phyloP scores from a whole-genome alignment of 2,888 invertebrate species.

The Caenorhabditis afra region DNA sequence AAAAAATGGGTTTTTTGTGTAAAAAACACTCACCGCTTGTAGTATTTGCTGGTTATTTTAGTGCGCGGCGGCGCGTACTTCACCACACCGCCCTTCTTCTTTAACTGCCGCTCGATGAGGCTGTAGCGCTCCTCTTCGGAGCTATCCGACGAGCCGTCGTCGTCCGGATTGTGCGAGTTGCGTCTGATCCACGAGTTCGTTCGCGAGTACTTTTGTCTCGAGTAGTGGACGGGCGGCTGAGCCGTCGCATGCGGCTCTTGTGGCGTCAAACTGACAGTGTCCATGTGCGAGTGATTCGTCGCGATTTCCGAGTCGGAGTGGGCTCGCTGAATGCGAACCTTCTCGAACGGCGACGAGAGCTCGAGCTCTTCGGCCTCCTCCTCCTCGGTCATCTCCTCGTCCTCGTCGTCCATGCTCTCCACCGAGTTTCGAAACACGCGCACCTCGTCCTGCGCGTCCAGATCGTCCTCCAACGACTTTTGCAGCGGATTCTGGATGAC shows the following conservation, averaged over 20 bases:
- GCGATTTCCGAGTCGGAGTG: slow-evolving; percentile 50
- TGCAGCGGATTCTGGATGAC: slow-evolving; percentile 23
- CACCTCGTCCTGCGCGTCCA: slow-evolving; percentile 60
- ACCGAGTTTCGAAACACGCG: slow-evolving; percentile 57
- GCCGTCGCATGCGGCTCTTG: slow-evolving; percentile 1
- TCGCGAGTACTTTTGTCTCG: slow-evolving; percentile 29
- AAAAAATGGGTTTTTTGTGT: neutral
- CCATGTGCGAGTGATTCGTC: neutral
- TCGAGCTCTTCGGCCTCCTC: slow-evolving; percentile 40
- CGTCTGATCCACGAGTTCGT: slow-evolving; percentile 41
- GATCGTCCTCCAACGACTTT: slow-evolving; percentile 58
- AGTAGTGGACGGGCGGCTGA: neutral
- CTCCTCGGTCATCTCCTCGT: slow-evolving; percentile 42
- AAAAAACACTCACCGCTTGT: slow-evolving; percentile 42
- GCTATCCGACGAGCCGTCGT: slow-evolving; percentile 43
- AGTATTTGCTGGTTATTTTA: slow-evolving; percentile 57
- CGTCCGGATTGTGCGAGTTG: slow-evolving; percentile 38
- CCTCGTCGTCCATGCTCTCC: slow-evolving; percentile 32
- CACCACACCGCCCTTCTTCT: slow-evolving; percentile 58
- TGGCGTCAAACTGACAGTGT: slow-evolving; percentile 29
- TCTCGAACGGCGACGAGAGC: slow-evolving; percentile 33
- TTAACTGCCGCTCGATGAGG: slow-evolving; percentile 59
- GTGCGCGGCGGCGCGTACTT: slow-evolving; percentile 63
- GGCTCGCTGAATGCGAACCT: slow-evolving; percentile 14
- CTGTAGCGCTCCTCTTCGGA: slow-evolving; percentile 57